Base-by-base conservation (phyloP, 2,113 vertebrate species). In the Physeter macrocephalus region DNA sequence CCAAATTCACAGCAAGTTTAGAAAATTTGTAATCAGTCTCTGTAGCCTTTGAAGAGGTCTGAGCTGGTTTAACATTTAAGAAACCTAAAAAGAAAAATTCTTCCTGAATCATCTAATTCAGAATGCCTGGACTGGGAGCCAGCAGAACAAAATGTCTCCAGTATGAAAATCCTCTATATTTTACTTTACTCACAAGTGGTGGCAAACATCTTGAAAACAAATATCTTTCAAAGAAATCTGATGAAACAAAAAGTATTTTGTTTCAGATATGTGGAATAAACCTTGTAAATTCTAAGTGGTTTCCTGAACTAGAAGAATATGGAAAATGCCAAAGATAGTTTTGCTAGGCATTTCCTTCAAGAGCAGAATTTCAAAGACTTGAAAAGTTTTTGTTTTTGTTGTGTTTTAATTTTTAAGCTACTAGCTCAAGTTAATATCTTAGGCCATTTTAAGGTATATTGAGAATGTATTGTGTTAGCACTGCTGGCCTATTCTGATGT, bases 181-280 rank as follows among this genome's bases (percentile, higher is more conserved):
- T 97, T 80, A 86, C 97, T 97, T 97, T 49, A 11, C 86, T 94
- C 92, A 6, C 36, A 96, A 96, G 83, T 54, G 54, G 84, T 94
- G 94, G 96, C 94, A 95, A 97, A 81, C 29, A 82, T 84, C 86
- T 94, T n/a, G 17, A 96, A 82, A 97, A 97, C 90, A 97, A 97
- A 78, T 93, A 97, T 84, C 82, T 64, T 88, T 98, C 87, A 72
- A 80, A 95, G 52, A 96, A 97, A 41, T 29, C 23, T 18, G 57
- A 87, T 88, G 59, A 88, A 92, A 97, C 80, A 97, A 87, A 95
- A 90, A 57, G 61, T 46, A 86, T 94, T 97, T 97, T 95, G 62
- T 97, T 98, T 90, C 85, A 62, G 57, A 74, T 82, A 39, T n/a
- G 41, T 0, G 23, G 0, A 34, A 75, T 90, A 93, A 88, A 75